phyloP scores from a whole-genome alignment of 1,140 invertebrate species.

The Orussus abietinus region DNA sequence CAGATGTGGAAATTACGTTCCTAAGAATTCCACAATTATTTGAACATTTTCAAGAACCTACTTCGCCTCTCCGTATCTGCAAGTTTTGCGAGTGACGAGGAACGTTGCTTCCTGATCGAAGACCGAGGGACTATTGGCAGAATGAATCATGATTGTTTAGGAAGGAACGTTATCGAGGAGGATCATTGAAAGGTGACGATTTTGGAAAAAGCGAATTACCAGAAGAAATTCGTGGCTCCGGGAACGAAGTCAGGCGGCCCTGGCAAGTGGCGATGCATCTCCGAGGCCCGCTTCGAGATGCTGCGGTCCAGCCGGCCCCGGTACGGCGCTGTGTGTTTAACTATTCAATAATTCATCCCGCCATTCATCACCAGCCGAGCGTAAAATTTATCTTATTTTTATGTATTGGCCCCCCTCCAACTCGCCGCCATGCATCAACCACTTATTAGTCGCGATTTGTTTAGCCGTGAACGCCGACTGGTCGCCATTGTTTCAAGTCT shows the following conservation, averaged over 20 bases:
- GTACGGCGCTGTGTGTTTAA: conserved; percentile 39
- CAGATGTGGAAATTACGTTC: no score
- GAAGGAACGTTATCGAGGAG: no score
- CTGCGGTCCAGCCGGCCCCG: conserved; percentile 12
- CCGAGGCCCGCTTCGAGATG: conserved; percentile 12
- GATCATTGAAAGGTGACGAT: no score
- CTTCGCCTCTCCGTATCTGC: no score
- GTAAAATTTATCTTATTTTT: conserved; percentile 44
- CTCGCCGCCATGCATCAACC: conserved; percentile 36
- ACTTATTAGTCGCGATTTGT: conserved; percentile 42
- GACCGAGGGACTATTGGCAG: no score
- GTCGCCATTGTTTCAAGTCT: conserved; percentile 13
- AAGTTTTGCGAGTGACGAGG: no score
- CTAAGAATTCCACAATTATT: no score
- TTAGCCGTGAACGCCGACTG: conserved; percentile 29
- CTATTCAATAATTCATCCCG: conserved; percentile 44
- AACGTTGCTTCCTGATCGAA: no score
- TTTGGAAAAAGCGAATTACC: no score
- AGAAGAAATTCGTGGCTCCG: no score
- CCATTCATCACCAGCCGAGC: conserved; percentile 42
- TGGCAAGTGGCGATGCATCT: conserved; percentile 18
- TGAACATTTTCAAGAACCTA: no score
- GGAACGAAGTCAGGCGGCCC: conserved; percentile 20
- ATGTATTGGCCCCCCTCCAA: conserved; percentile 37
- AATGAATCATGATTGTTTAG: no score